Evolutionary conservation across 2,888 invertebrate species (phyloP), one percentile per base, ranked within the genome.

Genomic region (Hartigia nigra): DNA sequence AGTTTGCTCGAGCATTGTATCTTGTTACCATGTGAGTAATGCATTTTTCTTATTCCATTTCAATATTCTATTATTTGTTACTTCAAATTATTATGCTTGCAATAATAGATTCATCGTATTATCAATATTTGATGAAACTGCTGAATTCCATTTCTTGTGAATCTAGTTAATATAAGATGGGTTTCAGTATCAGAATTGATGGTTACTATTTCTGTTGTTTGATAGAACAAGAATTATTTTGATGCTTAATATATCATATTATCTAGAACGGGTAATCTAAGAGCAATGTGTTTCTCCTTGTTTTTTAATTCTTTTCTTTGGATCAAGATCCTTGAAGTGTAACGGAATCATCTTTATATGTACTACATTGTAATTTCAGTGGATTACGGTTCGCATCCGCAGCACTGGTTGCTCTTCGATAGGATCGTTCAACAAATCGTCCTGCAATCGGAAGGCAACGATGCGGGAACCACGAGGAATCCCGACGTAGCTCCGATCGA

Each of bases 331-430:
- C 23, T 55, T 55, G 39, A 55, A 23, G 39, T 55, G 5, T 55
- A 55, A 55, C 39, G 39, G 39, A 55, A 55, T 55, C 39, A 55
- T 55, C 39, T 55, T 55, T 5, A 55, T 23, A 55, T 55, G 23
- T 5, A 23, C 14, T 55, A 23, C 23, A 9, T 55, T 55, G 39
- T 55, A 55, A 86, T 92, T 91, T 31, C 92, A 96, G 96, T 96
- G 92, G 97, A 97, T 86, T 96, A 96, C 91, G 97, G 96, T 83
- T 95, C 96, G 14, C 95, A 97, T 91, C 95, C 97, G 0, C 98
- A 98, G 88, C 97, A 98, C 90, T 99, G 99, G 98, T 92, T 98
- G 69, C 94, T 99, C 78, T 95, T 99, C 89, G 99, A 99, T 92
- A 95, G 98, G 82, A 96, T 99, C 81, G 95, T 97, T 32, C 99